phyloP scores from a whole-genome alignment of 2,113 vertebrate genomes.

The Mionectes macconnelli region DNA sequence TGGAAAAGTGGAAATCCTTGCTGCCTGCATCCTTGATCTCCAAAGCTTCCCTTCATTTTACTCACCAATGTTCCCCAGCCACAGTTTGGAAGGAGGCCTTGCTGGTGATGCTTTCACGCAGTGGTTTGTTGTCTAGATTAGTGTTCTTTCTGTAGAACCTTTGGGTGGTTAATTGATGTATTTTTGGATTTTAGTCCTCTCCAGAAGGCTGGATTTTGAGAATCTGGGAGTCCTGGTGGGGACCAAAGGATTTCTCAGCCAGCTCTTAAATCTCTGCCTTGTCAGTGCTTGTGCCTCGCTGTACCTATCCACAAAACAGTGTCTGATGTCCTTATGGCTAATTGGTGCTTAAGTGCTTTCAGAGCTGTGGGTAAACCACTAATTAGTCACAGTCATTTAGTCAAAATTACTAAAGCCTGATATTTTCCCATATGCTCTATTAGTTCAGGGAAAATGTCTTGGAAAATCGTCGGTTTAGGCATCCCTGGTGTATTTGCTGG shows the following conservation, averaged over 20 bases:
- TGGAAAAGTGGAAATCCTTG: not conserved
- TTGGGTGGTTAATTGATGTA: not conserved
- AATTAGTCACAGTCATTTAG: slow-evolving; percentile 16
- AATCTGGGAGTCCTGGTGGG: not conserved
- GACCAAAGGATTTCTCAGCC: not conserved
- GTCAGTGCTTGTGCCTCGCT: not conserved
- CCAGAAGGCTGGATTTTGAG: not conserved
- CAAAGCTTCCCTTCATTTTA: not conserved
- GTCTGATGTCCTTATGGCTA: not conserved
- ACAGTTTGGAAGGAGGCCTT: not conserved
- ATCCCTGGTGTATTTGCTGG: slow-evolving; percentile 10
- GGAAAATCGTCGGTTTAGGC: not conserved
- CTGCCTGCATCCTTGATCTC: not conserved
- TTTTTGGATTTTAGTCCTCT: not conserved
- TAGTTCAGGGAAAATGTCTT: not conserved
- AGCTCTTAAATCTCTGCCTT: not conserved
- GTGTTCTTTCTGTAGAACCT: not conserved
- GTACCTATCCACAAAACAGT: not conserved
- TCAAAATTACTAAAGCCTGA: not conserved
- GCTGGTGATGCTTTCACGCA: not conserved
- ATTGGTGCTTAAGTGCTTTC: not conserved
- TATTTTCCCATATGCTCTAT: not conserved
- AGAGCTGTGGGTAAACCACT: not conserved
- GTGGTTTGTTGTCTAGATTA: not conserved
- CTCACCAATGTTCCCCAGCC: fast-evolving